These are phyloP conservation scores for Keiferia lycopersicella DNA, from an alignment of 2,888 invertebrate genomes.

Conservation along the genomic window DNA sequence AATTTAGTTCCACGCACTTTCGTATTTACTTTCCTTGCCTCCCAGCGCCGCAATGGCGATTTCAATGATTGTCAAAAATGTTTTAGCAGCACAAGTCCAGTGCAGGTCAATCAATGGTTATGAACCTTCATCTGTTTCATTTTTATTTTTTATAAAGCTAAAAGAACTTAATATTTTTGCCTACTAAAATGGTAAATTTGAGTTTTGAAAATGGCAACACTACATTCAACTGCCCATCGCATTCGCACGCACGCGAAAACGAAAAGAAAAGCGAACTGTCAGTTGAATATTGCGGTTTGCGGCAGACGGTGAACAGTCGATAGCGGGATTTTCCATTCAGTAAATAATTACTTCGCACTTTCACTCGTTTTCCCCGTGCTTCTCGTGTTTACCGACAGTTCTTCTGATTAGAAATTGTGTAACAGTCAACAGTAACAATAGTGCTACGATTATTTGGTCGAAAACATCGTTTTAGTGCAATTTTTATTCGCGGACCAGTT, in stretches of 20 bases:
- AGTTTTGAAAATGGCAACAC: slow-evolving; percentile 39
- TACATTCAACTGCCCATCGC: not conserved
- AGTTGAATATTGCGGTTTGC: slow-evolving; percentile 67
- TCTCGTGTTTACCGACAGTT: slow-evolving; percentile 47
- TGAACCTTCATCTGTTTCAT: too few relatives aligned
- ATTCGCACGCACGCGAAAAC: not conserved
- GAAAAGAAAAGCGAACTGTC: slow-evolving; percentile 38
- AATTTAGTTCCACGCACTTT: too few relatives aligned
- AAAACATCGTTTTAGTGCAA: slow-evolving; percentile 47
- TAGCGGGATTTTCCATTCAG: slow-evolving; percentile 44
- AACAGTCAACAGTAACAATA: slow-evolving; percentile 28
- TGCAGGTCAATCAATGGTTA: too few relatives aligned
- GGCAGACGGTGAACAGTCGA: slow-evolving; percentile 45
- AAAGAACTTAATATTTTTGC: too few relatives aligned
- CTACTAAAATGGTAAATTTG: not conserved
- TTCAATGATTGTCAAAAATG: too few relatives aligned
- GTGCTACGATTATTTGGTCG: slow-evolving; percentile 33
- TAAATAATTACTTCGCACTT: slow-evolving; percentile 58
- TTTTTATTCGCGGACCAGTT: slow-evolving; percentile 58
- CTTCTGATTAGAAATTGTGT: slow-evolving; percentile 29
- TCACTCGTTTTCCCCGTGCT: slow-evolving; percentile 49
- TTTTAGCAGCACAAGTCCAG: too few relatives aligned
- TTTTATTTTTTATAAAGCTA: too few relatives aligned
- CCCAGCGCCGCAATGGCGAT: too few relatives aligned
- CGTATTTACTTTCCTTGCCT: too few relatives aligned